phyloP scores from a whole-genome alignment of 2,797 vertebrate species.

The Discoglossus pictus region DNA sequence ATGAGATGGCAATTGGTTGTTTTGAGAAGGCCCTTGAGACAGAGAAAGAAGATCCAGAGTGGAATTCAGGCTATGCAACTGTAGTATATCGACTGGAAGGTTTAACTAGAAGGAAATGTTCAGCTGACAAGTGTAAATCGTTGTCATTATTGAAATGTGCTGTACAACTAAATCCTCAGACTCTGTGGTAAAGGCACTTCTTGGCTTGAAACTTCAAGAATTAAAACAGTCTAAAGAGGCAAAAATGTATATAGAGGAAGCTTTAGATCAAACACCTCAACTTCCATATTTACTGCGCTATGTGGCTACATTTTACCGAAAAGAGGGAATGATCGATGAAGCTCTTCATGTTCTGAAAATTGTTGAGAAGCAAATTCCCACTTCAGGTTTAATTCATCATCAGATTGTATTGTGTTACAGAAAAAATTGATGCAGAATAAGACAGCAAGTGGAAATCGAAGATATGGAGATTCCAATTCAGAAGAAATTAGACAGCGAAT shows the following conservation, averaged over 20 bases:
- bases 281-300: conserved; percentile 68
- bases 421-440: conserved; percentile 48
- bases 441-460: neutral
- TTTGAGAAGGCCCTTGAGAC: conserved; percentile 72
- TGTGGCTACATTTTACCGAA: conserved; percentile 72
- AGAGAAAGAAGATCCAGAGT: conserved; percentile 69
- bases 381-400: conserved; percentile 67
- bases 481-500: conserved; percentile 52
- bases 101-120: fast-evolving
- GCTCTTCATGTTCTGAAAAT: conserved; percentile 63
- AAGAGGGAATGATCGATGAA: conserved; percentile 49
- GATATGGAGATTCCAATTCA: conserved; percentile 18
- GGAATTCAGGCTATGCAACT: conserved; percentile 69
- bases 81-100: conserved; percentile 60
- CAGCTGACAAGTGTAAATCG: neutral
- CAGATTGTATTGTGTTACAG: conserved; percentile 72
- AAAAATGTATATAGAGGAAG: conserved; percentile 63
- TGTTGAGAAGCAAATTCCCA: conserved; percentile 59
- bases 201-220: conserved; percentile 67
- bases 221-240: conserved; percentile 54
- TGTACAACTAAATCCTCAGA: conserved; percentile 64
- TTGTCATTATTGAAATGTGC: conserved; percentile 64
- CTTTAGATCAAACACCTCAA: conserved; percentile 62
- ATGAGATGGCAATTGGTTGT: conserved; percentile 63
- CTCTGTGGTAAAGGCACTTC: conserved; percentile 62